Percentiles rank a stretch among this genome's conserved stretches.
Conservation (phyloP, 2,113 vertebrate species). For the Gallinago media region DNA sequence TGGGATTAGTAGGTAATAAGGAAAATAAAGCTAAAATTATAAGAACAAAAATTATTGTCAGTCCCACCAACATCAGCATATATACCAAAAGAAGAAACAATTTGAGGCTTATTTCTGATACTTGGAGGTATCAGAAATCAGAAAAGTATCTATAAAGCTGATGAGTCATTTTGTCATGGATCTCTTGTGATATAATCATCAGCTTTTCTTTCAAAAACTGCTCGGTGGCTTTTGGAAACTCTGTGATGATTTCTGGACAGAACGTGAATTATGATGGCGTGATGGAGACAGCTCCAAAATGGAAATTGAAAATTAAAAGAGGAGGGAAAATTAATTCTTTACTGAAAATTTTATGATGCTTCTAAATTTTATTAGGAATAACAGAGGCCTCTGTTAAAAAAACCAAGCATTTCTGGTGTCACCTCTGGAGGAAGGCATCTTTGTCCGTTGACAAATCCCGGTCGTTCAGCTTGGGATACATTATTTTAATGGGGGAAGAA, state of each 20-base stretch:
- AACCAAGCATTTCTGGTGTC: background rate
- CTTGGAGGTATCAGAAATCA: background rate
- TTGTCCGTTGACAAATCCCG: background rate
- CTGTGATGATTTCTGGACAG: background rate
- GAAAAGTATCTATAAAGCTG: background rate
- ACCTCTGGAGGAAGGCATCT: background rate
- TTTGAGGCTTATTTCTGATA: background rate
- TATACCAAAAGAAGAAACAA: background rate
- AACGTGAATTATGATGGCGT: background rate
- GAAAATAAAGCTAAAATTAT: background rate
- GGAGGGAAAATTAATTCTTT: background rate
- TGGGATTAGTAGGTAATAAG: background rate
- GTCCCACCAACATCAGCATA: background rate
- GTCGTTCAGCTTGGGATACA: background rate
- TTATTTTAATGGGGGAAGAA: background rate
- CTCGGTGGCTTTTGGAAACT: background rate
- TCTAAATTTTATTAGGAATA: background rate
- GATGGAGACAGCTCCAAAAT: background rate
- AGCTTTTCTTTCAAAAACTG: background rate
- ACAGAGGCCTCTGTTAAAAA: background rate
- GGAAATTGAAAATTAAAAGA: background rate
- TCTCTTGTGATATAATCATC: background rate
- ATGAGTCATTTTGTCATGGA: background rate
- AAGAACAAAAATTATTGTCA: background rate
- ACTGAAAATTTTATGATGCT: background rate